Evolutionary conservation across 2,113 vertebrate species (phyloP), one percentile per base, ranked within the genome.

Genomic region (Mobula hypostoma): DNA sequence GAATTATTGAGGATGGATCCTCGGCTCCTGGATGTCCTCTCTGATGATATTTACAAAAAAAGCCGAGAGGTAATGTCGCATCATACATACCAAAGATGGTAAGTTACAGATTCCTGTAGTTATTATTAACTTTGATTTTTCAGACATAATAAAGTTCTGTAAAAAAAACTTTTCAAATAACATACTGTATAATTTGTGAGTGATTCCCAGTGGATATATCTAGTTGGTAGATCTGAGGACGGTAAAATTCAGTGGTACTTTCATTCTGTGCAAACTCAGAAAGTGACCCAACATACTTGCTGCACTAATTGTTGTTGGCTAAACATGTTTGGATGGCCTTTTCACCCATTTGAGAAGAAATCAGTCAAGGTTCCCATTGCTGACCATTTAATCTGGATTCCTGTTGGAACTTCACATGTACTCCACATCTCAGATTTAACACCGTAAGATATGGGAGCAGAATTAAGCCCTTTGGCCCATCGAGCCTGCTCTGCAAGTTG

Each of bases 61-160:
- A 48, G 48, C 48, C 48, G 48, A 48, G 48, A 48, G 48, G 48
- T 48, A 48, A 48, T 48, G 48, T 48, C 3, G 48, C 48, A 61
- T n/a, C 85, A 63, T 63, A 88, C 61, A n/a, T n/a, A 58, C 19
- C 85, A 88, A 63, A 29, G 58, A n/a, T 7, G 9, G 17, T 63
- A 66, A 48, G 48, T 24, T 66, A 7, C n/a, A 63, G 85, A 24
- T 66, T 88, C 58, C 85, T 88, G 58, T 5, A 32, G 58, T n/a
- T 88, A 63, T 63, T 63, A 88, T 88, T 63, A 61, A 88, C 27
- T 63, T 66, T 11, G 85, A 88, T 66, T 63, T 74, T 87, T 87
- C 56, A 14, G 56, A 87, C 24, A 5, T 87, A 58, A 63, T 87
- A 61, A 87, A 17, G 58, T 87, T 61, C 83, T 63, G 83, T 14